A percentile compares a stretch with the other conserved stretches of the same genome.
phyloP scores from a whole-genome alignment of 2,888 invertebrate species.

The Cantharis rustica region DNA sequence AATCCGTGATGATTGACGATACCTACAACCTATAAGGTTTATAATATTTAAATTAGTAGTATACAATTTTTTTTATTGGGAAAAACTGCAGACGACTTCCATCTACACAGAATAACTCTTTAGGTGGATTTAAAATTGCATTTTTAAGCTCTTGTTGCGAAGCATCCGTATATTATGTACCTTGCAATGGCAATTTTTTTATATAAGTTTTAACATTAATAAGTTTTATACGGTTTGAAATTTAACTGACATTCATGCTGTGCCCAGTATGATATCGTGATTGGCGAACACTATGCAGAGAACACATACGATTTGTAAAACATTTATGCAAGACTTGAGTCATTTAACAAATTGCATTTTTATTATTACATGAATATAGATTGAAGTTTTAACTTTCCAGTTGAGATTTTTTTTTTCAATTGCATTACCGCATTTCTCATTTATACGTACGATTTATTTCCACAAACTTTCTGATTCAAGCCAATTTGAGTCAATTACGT shows the following conservation, averaged over 20 bases:
- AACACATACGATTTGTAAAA: not conserved
- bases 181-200: not conserved
- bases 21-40: not conserved
- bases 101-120: not conserved
- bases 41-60: not conserved
- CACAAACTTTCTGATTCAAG: not conserved
- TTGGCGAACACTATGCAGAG: conserved; percentile 17
- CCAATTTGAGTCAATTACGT: not conserved
- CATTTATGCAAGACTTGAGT: not conserved
- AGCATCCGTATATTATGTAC: not conserved
- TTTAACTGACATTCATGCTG: conserved; percentile 22
- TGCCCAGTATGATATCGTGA: conserved; percentile 20
- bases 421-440: not conserved
- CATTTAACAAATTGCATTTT: not conserved
- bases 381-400: not conserved
- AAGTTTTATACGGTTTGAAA: conserved; percentile 20
- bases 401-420: not conserved
- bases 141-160: not conserved
- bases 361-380: not conserved
- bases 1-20: not conserved
- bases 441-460: not conserved
- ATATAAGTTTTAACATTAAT: not conserved
- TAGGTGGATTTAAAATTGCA: not conserved
- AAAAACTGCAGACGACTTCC: not conserved
- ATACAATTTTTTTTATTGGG: not conserved